A percentile compares a stretch with the other conserved stretches of the same genome.
Conservation (phyloP, 2,797 vertebrate species). For the Delichon dasypus region DNA sequence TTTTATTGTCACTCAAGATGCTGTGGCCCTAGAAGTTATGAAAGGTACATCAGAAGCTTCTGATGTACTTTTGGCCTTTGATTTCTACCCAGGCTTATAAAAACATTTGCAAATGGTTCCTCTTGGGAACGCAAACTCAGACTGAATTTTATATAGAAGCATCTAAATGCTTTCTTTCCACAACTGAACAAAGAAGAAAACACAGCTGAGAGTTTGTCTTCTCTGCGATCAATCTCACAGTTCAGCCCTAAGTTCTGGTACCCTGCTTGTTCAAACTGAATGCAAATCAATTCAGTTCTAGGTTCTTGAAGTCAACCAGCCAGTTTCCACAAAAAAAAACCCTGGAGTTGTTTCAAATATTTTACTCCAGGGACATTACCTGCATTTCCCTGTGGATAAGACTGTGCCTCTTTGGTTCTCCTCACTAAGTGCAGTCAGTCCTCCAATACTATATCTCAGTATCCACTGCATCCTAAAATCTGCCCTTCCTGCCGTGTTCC, state of each 20-base stretch:
- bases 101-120: background rate
- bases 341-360: background rate
- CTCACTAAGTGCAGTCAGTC: rapidly evolving
- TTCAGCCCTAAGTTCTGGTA: background rate
- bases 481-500: background rate
- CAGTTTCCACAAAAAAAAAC: background rate
- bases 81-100: background rate
- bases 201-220: background rate
- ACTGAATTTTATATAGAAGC: background rate
- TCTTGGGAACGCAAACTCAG: background rate
- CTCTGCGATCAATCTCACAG: background rate
- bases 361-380: background rate
- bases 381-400: background rate
- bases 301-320: background rate
- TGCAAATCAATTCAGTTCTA: background rate
- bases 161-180: background rate
- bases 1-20: background rate
- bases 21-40: background rate
- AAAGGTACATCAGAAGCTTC: background rate
- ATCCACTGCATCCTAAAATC: background rate
- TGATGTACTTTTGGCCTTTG: background rate
- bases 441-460: background rate
- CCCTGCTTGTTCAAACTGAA: background rate
- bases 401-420: background rate
- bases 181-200: background rate